phyloP scores from a whole-genome alignment of 2,888 invertebrate species.

The Anagyrus pseudococci region DNA sequence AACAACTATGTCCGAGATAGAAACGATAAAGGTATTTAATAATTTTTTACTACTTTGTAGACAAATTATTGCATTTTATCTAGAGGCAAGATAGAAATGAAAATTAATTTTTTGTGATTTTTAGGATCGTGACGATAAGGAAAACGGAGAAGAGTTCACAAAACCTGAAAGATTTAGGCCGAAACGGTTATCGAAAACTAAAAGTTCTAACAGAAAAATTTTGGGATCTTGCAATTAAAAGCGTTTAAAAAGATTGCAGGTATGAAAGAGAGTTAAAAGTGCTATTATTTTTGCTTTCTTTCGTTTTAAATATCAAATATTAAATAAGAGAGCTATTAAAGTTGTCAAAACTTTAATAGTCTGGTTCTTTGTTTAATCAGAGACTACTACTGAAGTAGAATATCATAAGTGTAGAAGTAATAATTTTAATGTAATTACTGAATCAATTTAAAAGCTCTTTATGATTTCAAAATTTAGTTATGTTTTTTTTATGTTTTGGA shows the following conservation, averaged over 20 bases:
- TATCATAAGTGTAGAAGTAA: conserved; percentile 28
- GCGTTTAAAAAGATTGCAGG: conserved; percentile 12
- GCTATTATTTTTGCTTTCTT: conserved; percentile 19
- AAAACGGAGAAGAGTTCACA: conserved; percentile 46
- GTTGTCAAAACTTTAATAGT: background rate
- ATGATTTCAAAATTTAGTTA: conserved; percentile 11
- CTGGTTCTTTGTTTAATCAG: conserved; percentile 10
- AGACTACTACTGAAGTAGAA: conserved; percentile 26
- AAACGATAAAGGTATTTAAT: conserved; percentile 32
- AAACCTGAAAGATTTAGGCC: conserved; percentile 38
- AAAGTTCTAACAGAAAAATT: conserved; percentile 41
- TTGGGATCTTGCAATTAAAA: conserved; percentile 45
- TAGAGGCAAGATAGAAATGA: background rate
- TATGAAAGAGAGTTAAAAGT: conserved; percentile 23
- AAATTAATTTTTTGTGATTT: conserved; percentile 14
- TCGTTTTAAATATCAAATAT: conserved; percentile 27
- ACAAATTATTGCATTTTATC: conserved; percentile 1
- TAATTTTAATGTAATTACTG: conserved; percentile 16
- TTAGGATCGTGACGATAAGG: conserved; percentile 47
- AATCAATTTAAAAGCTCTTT: conserved; percentile 19
- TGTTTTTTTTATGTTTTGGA: conserved; percentile 9
- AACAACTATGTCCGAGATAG: conserved; percentile 44
- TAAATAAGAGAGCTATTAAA: conserved; percentile 22
- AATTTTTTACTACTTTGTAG: conserved; percentile 9
- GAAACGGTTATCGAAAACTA: conserved; percentile 44